Evolutionary conservation across 2,113 vertebrate genomes (phyloP), one percentile per base, ranked within the genome.

Genomic region (Thamnophis sirtalis): DNA sequence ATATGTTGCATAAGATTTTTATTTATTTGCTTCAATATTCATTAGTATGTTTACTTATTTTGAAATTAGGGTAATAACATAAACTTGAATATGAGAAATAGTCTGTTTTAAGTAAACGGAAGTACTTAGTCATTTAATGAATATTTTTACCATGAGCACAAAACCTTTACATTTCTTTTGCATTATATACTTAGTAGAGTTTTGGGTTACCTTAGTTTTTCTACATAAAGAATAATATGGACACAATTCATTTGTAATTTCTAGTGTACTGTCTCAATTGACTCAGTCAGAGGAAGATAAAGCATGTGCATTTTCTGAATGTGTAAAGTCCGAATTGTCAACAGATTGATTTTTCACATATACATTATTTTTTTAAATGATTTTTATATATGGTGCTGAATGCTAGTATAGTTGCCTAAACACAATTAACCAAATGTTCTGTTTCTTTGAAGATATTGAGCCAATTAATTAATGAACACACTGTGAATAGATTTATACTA

Each of bases 401-500:
- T 86, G 38, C 85, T 24, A 22, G 50, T 93, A 89, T 9, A 54
- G n/a, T 68, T 19, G 9, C 53, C 43, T 56, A 84, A 92, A 88
- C 15, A 19, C 17, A 50, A 6, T 58, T 95, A 90, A 86, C 24
- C 15, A 53, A 87, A 50, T 55, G 26, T 24, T 26, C 21, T 95
- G 92, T 3, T 88, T 88, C 89, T 0, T 92, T 93, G 88, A 87
- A 53, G 21, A 50, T 93, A 5, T 86, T 91, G 91, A 94, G 87
- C 95, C 88, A 91, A 92, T 96, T 95, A 84, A 56, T 87, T 7
- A 0, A 93, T 88, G 0, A 0, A 92, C 92, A 93, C 88, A 9
- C 56, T 91, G 5, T 92, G 90, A 90, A 86, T 96, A 86, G 91
- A 86, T 84, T 87, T 90, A 43, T 43, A 43, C 43, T 43, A 3